Percentiles rank a stretch among this genome's conserved stretches.
phyloP scores from a whole-genome alignment of 2,888 invertebrate species.

The Boloria euphrosyne region DNA sequence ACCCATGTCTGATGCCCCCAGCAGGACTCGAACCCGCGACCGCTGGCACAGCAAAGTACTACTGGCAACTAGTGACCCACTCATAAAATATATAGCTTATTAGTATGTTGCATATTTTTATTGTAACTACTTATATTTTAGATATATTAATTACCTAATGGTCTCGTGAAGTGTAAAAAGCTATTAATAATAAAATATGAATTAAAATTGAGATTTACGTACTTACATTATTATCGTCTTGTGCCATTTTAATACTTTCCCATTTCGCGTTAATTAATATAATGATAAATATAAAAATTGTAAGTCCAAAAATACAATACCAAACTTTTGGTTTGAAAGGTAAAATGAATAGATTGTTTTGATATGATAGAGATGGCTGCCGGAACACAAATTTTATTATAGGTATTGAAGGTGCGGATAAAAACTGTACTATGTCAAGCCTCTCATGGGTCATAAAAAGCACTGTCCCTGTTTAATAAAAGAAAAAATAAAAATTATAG shows the following conservation, averaged over 20 bases:
- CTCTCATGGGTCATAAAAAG: slow-evolving; percentile 53
- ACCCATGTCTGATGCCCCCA: too few species aligned
- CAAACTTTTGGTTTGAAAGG: slow-evolving; percentile 84
- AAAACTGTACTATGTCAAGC: slow-evolving; percentile 63
- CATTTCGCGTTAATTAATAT: slow-evolving; percentile 59
- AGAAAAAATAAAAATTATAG: background rate
- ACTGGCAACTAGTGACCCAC: too few species aligned
- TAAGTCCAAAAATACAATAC: slow-evolving; percentile 74
- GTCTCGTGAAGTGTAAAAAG: too few species aligned
- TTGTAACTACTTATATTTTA: too few species aligned
- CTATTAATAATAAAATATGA: too few species aligned
- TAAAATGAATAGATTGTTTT: slow-evolving; percentile 84
- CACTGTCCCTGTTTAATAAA: slow-evolving; percentile 51
- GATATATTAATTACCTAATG: too few species aligned
- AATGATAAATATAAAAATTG: slow-evolving; percentile 55
- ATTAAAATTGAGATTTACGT: slow-evolving; percentile 30
- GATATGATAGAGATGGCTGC: slow-evolving; percentile 84
- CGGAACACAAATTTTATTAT: slow-evolving; percentile 82
- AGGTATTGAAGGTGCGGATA: slow-evolving; percentile 65
- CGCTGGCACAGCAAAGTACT: too few species aligned
- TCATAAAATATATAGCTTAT: background rate
- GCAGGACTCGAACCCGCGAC: too few species aligned
- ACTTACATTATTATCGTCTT: slow-evolving; percentile 42
- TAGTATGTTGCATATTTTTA: background rate
- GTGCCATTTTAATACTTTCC: slow-evolving; percentile 52